Percentiles rank a stretch among this genome's conserved stretches.
Evolutionary conservation across 2,888 invertebrate genomes (phyloP).

Genomic region (Schizaphis graminum): DNA sequence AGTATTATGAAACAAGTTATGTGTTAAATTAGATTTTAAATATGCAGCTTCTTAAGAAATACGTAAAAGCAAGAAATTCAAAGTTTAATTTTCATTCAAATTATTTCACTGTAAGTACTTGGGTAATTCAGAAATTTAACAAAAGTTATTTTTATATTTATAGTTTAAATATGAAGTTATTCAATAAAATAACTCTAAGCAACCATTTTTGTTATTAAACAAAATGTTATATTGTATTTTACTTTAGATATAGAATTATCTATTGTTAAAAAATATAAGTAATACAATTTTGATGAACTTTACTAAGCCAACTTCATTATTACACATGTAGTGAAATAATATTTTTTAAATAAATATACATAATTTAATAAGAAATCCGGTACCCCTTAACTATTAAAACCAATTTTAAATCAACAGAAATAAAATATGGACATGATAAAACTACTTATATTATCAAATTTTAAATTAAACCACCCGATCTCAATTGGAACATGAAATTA

Average conservation of each 20-base stretch:
- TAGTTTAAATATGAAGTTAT: background rate
- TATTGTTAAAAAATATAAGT: background rate
- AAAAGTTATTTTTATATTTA: background rate
- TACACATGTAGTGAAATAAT: background rate
- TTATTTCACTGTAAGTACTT: background rate
- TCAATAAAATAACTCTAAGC: background rate
- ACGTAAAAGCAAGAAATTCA: background rate
- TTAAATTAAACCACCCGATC: constrained; percentile 44
- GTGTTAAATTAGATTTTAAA: background rate
- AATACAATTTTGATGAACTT: background rate
- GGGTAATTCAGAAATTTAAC: background rate
- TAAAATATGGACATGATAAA: background rate
- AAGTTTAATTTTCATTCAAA: background rate
- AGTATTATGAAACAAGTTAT: background rate
- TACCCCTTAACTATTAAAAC: background rate
- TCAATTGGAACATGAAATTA: constrained; percentile 31
- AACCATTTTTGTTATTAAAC: background rate
- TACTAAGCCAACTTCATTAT: background rate
- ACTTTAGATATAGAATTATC: background rate
- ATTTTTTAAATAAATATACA: background rate
- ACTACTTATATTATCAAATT: background rate
- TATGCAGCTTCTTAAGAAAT: background rate
- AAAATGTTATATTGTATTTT: background rate
- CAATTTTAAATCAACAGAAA: background rate
- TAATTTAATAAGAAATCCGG: background rate